Conservation (phyloP, 2,888 invertebrate species). For the Teinopalpus imperialis region DNA sequence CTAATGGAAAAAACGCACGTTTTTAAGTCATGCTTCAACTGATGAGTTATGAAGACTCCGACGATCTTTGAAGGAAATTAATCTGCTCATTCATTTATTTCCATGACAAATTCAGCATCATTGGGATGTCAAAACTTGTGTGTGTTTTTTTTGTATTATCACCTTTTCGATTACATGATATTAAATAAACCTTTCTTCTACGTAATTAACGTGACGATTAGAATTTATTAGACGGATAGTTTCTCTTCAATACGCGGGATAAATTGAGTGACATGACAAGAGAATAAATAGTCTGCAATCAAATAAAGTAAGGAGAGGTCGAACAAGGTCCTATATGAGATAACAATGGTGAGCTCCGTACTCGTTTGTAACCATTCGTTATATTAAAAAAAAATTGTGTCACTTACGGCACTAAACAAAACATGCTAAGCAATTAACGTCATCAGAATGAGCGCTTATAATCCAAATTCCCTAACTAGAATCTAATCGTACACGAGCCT, state of each 20-base stretch:
- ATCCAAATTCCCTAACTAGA: conserved; percentile 8
- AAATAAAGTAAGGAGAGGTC: too few relatives aligned
- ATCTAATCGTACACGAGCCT: conserved; percentile 21
- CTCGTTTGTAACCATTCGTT: too few relatives aligned
- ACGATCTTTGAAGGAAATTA: conserved; percentile 51
- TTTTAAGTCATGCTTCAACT: conserved; percentile 55
- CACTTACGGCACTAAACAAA: too few relatives aligned
- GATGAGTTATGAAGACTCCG: conserved; percentile 58
- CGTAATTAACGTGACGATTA: conserved; percentile 4
- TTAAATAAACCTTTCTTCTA: conserved; percentile 2
- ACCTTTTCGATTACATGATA: conserved; percentile 1
- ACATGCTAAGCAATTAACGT: too few relatives aligned
- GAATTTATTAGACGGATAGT: too few relatives aligned
- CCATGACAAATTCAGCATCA: conserved; percentile 32
- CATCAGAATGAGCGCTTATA: not conserved
- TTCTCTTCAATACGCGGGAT: too few relatives aligned
- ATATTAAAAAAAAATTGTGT: too few relatives aligned
- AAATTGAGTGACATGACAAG: too few relatives aligned
- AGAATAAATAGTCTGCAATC: too few relatives aligned
- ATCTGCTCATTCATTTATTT: conserved; percentile 49
- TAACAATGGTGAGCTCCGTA: too few relatives aligned
- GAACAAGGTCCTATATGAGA: too few relatives aligned
- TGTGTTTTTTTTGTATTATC: conserved; percentile 9
- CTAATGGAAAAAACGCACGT: conserved; percentile 68
- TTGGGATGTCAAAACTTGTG: conserved; percentile 15